phyloP scores from a whole-genome alignment of 2,797 vertebrate genomes.

The Steatocranus sp. region DNA sequence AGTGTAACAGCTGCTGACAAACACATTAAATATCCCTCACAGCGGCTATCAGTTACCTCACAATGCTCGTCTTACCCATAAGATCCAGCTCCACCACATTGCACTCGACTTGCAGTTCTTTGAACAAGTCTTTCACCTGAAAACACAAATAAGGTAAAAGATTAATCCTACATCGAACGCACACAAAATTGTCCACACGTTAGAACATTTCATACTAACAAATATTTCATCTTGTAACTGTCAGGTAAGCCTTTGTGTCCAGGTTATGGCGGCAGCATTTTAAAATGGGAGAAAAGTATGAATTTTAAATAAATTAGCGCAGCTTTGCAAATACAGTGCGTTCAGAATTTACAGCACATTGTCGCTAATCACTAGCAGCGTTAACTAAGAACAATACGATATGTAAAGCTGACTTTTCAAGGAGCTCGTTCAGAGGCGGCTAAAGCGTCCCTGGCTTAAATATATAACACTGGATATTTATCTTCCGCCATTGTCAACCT shows the following conservation, averaged over 20 bases:
- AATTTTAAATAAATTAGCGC: background rate
- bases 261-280: background rate
- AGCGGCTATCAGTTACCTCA: background rate
- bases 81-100: conserved; percentile 87
- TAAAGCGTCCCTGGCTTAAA: background rate
- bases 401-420: background rate
- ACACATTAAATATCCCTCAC: background rate
- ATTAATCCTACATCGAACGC: background rate
- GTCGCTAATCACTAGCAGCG: background rate
- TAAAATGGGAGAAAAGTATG: background rate
- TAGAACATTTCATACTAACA: background rate
- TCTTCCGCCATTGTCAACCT: rapidly evolving
- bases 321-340: background rate
- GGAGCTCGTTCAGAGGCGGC: background rate
- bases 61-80: conserved; percentile 73
- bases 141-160: background rate
- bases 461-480: background rate
- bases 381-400: background rate
- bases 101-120: conserved; percentile 78
- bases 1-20: background rate
- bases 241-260: background rate
- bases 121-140: conserved; percentile 93
- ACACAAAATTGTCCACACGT: background rate
- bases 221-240: background rate
- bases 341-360: background rate